Base-by-base conservation (phyloP, 2,797 vertebrate species). In the Meda fulgida region DNA sequence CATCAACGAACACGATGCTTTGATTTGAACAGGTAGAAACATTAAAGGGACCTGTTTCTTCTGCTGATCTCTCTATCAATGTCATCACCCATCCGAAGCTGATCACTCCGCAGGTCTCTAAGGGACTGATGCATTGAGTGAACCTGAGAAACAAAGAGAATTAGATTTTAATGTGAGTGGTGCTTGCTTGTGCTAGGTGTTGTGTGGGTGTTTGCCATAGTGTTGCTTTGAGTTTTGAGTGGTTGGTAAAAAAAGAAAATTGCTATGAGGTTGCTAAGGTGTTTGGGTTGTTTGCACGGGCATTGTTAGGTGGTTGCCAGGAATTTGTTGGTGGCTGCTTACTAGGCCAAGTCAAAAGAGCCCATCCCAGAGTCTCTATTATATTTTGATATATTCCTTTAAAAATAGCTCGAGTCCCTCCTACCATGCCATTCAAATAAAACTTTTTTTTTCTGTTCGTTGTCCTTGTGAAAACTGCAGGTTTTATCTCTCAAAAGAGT, bases 121-220 rank as follows among this genome's bases (percentile, higher is more conserved):
- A 99, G 89, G 38, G 97, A 97, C 87, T 97, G 97, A 89, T 99
- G 97, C 80, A 98, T 87, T 71, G 89, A 91, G 88, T 98, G 97
- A 76, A 97, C 79, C 98, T 99, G 90, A n/a, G 18, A 11, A 51
- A 66, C 69, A 78, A 46, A 85, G 70, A 1, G 13, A n/a, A 40
- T 78, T 40, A 1, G 16, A 60, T 36, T 77, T n/a, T 36, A 5
- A 77, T 77, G 21, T 36, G 14, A n/a, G 53, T 3, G 19, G 7
- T 29, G 76, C 53, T 4, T 11, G 31, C 7, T 18, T 63, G 31
- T 58, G 43, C 26, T 31, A 29, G 43, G 8, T 48, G 8, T 48
- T 19, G 70, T 46, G 40, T 26, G 69, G n/a, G 3, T 72, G 70
- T n/a, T 29, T 46, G 14, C n/a, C 40, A 63, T 63, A 60, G n/a